A percentile compares a stretch with the other conserved stretches of the same genome.
Conservation (phyloP, 2,797 vertebrate species). For the Toxotes lorentzi region DNA sequence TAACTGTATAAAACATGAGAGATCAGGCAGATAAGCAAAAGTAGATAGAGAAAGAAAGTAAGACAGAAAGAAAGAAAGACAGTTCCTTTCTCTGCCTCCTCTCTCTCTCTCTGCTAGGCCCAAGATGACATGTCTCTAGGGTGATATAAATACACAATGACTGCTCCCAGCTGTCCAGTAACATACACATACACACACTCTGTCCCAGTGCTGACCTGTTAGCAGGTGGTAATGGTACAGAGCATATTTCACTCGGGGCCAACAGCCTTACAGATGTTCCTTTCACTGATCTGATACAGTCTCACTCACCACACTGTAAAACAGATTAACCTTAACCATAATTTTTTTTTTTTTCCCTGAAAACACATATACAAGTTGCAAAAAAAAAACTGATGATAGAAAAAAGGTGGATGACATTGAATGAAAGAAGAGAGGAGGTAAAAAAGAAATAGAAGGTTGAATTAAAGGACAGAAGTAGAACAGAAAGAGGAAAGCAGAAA, state of each 20-base stretch:
- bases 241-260: conserved; percentile 15
- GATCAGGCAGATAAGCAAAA: not conserved
- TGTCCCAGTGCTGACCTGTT: conserved; percentile 5
- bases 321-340: not conserved
- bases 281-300: conserved; percentile 19
- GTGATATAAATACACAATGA: conserved; percentile 40
- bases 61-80: not conserved
- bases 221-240: conserved; percentile 33
- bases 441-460: not conserved
- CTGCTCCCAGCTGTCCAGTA: conserved; percentile 42
- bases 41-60: not conserved
- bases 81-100: not conserved
- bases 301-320: not conserved
- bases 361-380: not conserved
- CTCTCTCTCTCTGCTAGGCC: conserved; percentile 9
- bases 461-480: not conserved
- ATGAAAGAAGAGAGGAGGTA: not conserved
- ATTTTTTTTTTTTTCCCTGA: not conserved
- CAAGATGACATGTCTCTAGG: conserved; percentile 14
- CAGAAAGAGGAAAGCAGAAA: not conserved
- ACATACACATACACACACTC: conserved; percentile 8
- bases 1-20: conserved; percentile 5
- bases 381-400: not conserved
- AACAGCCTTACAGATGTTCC: conserved; percentile 35
- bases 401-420: not conserved